phyloP scores from a whole-genome alignment of 2,888 invertebrate genomes.

The Acanthosepion esculentum region DNA sequence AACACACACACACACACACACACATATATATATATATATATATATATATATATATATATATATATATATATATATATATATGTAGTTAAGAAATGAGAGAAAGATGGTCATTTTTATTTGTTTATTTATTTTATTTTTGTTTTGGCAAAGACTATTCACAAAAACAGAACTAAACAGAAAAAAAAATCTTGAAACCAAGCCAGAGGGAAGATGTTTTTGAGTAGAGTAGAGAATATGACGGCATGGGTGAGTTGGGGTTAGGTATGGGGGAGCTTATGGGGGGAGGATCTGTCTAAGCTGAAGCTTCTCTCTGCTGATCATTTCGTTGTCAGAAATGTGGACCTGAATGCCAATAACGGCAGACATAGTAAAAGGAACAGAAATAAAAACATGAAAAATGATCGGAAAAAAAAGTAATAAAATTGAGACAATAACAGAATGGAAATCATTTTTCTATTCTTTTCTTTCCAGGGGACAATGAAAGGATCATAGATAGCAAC shows the following conservation, averaged over 20 bases:
- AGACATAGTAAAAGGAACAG: neutral
- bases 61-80: slow-evolving; percentile 18
- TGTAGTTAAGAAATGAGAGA: neutral
- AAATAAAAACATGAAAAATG: neutral
- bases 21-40: neutral
- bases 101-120: neutral
- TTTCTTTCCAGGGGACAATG: neutral
- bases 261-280: neutral
- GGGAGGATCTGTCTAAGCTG: neutral
- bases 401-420: neutral
- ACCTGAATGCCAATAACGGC: neutral
- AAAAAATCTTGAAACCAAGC: neutral
- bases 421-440: neutral
- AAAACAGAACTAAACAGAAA: neutral
- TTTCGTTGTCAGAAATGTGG: neutral
- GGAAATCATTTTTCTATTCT: neutral
- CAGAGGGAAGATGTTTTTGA: slow-evolving; percentile 3
- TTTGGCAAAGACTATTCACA: neutral
- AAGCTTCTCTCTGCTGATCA: neutral
- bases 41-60: slow-evolving; percentile 1
- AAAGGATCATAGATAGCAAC: slow-evolving; percentile 23
- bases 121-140: neutral
- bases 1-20: neutral
- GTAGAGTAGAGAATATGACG: neutral
- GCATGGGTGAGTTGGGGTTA: neutral